Evolutionary conservation across 2,113 vertebrate species (phyloP).

Genomic region (Lampris incognitus): DNA sequence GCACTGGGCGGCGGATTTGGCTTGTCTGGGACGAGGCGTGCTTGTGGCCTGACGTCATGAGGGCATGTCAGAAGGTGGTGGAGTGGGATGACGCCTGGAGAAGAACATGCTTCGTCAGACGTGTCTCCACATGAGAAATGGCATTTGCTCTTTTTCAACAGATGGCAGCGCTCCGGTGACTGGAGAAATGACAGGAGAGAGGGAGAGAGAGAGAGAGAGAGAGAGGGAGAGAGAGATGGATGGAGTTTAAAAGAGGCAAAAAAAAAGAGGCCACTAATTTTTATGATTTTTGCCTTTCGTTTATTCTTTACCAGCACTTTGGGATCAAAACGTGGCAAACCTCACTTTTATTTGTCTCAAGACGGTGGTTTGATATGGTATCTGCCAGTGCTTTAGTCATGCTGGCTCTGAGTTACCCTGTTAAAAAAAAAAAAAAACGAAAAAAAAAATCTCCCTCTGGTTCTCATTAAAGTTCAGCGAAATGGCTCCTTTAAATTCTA

Average conservation of each 20-base stretch:
- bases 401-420: slow-evolving; percentile 46
- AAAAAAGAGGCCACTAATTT: slow-evolving; percentile 31
- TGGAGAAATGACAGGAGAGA: slow-evolving; percentile 54
- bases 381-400: slow-evolving; percentile 54
- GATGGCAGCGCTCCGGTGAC: slow-evolving; percentile 71
- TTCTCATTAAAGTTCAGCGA: slow-evolving; percentile 71
- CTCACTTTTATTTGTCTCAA: slow-evolving; percentile 64
- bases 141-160: slow-evolving; percentile 71
- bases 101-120: slow-evolving; percentile 69
- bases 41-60: slow-evolving; percentile 66
- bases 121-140: slow-evolving; percentile 67
- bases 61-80: slow-evolving; percentile 50
- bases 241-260: too few species aligned
- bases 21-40: slow-evolving; percentile 33
- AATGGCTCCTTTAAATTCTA: slow-evolving; percentile 75
- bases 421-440: slow-evolving; percentile 58
- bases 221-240: not conserved
- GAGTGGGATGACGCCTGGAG: slow-evolving; percentile 44
- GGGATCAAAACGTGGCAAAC: slow-evolving; percentile 62
- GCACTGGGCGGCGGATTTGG: slow-evolving; percentile 20
- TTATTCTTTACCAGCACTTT: slow-evolving; percentile 54
- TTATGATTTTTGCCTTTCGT: slow-evolving; percentile 72
- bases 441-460: slow-evolving; percentile 61
- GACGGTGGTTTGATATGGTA: slow-evolving; percentile 57
- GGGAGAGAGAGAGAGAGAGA: slow-evolving; percentile 18